Base-by-base conservation (phyloP, 1,140 invertebrate genomes). In the Bacillus rossius region DNA sequence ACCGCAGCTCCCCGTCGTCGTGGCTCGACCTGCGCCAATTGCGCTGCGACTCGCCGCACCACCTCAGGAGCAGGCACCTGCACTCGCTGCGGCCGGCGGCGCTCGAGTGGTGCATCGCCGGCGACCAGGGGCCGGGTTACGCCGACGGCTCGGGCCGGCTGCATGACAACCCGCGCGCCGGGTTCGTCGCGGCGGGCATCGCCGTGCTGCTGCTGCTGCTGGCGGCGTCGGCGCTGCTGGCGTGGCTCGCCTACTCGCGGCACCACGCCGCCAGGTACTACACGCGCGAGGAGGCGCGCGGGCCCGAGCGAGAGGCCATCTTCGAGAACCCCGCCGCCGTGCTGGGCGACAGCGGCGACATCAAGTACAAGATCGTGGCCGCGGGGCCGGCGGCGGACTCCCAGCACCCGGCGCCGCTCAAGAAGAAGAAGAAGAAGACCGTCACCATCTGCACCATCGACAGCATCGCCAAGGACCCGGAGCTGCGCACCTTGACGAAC, bases 221-320 rank as follows among this genome's bases (percentile, higher is more conserved):
- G 0, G 75, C 79, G 5, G 67, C 79, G 7, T 69, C 79, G 0
- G 75, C 73, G 0, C 70, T 81, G 8, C 69, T 80, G 0, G 78
- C 72, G 0, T 78, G 75, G 0, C 65, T 83, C 10, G 79, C 77
- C 52, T 83, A 81, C 66, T 82, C 83, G 22, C 73, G 78, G 40
- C 75, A 83, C 16, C 83, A 86, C 60, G 79, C 84, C 0, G 85
- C 84, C 8, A 81, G 81, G 34, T 89, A 88, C 67, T 88, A 88
- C 69, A 88, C 86, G 0, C 80, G 86, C 67, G 86, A 87, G 69
- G 84, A 85, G 61, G 83, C 85, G 62, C 67, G 81, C 13, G 68
- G 74, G 40, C 38, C 65, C 13, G 71, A 74, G 57, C 68, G 68
- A 1, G 79, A 80, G 57, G 74, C 75, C 16, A 76, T 77, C 41